These are phyloP conservation scores for Callipepla squamata DNA, from an alignment of 2,113 vertebrate genomes.

Conservation along the genomic window DNA sequence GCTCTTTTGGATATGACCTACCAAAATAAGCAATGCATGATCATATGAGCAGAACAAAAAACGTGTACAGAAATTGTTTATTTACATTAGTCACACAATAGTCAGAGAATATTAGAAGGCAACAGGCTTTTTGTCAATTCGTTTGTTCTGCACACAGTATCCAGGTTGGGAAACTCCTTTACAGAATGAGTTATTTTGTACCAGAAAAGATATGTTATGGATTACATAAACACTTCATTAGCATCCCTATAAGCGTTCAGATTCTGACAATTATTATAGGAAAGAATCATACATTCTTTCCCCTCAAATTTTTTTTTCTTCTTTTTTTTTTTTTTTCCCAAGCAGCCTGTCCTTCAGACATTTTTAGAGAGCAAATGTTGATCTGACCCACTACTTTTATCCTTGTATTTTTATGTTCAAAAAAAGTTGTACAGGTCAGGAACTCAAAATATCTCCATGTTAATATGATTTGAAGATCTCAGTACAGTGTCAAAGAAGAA, in stretches of 20 bases:
- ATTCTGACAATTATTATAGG: neutral
- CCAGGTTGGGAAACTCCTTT: neutral
- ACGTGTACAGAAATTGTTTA: neutral
- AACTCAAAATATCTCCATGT: neutral
- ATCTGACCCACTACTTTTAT: neutral
- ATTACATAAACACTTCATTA: neutral
- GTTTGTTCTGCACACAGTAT: fast-evolving
- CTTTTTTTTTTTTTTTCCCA: neutral
- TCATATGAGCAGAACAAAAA: neutral
- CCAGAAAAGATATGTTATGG: neutral
- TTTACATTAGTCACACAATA: neutral
- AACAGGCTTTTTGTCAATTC: neutral
- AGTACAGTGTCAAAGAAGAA: neutral
- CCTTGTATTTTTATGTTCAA: neutral
- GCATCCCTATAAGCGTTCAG: neutral
- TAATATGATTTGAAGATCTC: neutral
- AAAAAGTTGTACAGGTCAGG: neutral
- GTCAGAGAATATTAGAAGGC: neutral
- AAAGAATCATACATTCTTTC: neutral
- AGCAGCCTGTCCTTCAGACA: neutral
- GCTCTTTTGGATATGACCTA: neutral
- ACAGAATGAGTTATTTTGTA: fast-evolving
- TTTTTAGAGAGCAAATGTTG: neutral
- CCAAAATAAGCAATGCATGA: neutral
- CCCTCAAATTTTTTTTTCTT: neutral